A percentile compares a stretch with the other conserved stretches of the same genome.
These are phyloP conservation scores for Sphaeridia pumilis DNA, from an alignment of 2,888 invertebrate genomes.

Conservation along the genomic window DNA sequence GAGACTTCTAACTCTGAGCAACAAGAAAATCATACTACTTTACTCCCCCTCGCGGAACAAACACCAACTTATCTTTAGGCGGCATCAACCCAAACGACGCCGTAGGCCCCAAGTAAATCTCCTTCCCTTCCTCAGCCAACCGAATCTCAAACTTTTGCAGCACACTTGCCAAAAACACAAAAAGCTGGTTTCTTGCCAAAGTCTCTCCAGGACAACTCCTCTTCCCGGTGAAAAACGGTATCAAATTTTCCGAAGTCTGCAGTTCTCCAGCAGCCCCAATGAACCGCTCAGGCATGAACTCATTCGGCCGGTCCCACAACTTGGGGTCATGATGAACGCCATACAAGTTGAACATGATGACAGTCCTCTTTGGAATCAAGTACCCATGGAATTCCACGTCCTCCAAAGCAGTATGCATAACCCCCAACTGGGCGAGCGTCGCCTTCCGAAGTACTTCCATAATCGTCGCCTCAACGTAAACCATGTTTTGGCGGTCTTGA, in stretches of 20 bases:
- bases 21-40: too few relatives aligned
- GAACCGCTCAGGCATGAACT: conserved; percentile 28
- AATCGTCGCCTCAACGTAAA: conserved; percentile 28
- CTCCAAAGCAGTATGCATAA: conserved; percentile 28
- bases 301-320: conserved; percentile 27
- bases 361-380: conserved; percentile 26
- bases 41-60: neutral
- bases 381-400: conserved; percentile 26
- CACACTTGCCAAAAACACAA: conserved; percentile 32
- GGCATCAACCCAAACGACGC: neutral
- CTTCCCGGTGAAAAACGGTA: conserved; percentile 36
- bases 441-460: conserved; percentile 28
- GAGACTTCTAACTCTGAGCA: too few relatives aligned
- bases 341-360: conserved; percentile 28
- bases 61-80: neutral
- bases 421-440: conserved; percentile 20
- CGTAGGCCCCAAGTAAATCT: neutral
- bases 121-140: neutral
- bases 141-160: conserved; percentile 26
- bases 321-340: conserved; percentile 23
- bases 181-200: conserved; percentile 24
- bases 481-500: conserved; percentile 16
- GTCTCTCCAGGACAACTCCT: conserved; percentile 29
- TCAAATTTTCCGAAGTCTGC: conserved; percentile 34
- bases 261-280: conserved; percentile 19